Percentiles rank a stretch among this genome's conserved stretches.
phyloP scores from a whole-genome alignment of 2,113 vertebrate species.

The Struthio camelus region DNA sequence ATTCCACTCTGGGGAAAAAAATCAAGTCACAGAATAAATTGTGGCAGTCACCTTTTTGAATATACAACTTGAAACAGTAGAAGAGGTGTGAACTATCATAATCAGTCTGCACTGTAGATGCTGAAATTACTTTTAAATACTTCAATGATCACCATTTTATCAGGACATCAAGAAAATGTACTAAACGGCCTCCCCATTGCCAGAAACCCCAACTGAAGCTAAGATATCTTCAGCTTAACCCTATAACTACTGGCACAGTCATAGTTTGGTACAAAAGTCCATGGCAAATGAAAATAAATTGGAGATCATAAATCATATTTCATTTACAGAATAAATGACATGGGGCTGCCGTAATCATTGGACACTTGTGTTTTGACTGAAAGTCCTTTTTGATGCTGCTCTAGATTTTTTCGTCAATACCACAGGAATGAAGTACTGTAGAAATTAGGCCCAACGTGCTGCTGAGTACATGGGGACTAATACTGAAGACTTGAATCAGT shows the following conservation, averaged over 20 bases:
- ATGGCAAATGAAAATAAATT: constrained; percentile 40
- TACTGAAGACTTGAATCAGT: constrained; percentile 65
- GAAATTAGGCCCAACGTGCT: constrained; percentile 56
- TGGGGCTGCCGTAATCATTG: constrained; percentile 65
- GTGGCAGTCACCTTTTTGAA: neutral
- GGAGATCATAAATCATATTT: constrained; percentile 34
- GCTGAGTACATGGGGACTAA: constrained; percentile 63
- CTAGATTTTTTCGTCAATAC: constrained; percentile 48
- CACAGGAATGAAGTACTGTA: constrained; percentile 64
- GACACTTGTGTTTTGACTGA: constrained; percentile 54
- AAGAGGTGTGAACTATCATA: neutral
- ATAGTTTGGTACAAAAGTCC: constrained; percentile 42
- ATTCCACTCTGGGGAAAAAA: neutral
- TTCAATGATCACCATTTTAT: constrained; percentile 38
- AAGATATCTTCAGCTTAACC: constrained; percentile 51
- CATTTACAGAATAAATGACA: constrained; percentile 48
- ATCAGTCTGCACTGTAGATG: constrained; percentile 15
- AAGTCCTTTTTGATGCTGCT: constrained; percentile 62
- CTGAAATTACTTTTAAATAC: constrained; percentile 42
- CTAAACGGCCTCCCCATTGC: constrained; percentile 57
- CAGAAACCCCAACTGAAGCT: constrained; percentile 56
- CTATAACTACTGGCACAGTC: constrained; percentile 25
- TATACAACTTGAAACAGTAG: constrained; percentile 12
- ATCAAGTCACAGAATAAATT: constrained; percentile 20
- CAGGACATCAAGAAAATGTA: constrained; percentile 50